Percentiles rank a stretch among this genome's conserved stretches.
These are phyloP conservation scores for Caenorhabditis becei DNA, from an alignment of 2,888 invertebrate species.

Conservation along the genomic window DNA sequence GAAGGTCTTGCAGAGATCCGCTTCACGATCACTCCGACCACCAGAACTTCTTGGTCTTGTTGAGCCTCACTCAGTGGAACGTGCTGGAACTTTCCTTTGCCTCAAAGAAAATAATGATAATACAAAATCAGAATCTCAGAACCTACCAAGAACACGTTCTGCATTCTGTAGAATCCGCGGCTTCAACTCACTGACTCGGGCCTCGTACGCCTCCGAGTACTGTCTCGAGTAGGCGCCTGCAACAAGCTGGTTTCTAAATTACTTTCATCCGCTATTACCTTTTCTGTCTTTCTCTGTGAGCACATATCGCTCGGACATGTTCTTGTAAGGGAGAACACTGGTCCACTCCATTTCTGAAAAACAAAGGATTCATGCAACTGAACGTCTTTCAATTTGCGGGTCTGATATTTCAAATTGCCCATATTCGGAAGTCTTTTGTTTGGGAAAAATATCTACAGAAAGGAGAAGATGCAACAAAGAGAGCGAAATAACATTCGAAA, in stretches of 20 bases:
- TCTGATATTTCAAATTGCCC: too few relatives aligned
- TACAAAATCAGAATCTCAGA: slow-evolving; percentile 8
- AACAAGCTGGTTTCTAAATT: neutral
- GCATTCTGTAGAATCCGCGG: slow-evolving; percentile 59
- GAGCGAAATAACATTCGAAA: neutral
- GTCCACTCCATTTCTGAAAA: slow-evolving; percentile 22
- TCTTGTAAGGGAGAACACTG: slow-evolving; percentile 39
- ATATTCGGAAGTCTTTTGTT: too few relatives aligned
- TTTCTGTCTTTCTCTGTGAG: slow-evolving; percentile 54
- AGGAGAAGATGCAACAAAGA: neutral
- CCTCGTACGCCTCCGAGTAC: slow-evolving; percentile 64
- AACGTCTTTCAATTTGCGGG: too few relatives aligned
- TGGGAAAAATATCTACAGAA: neutral
- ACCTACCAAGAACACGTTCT: slow-evolving; percentile 54
- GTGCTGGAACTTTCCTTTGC: slow-evolving; percentile 49
- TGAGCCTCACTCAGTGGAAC: slow-evolving; percentile 48
- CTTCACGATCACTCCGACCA: slow-evolving; percentile 70
- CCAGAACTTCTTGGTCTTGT: slow-evolving; percentile 56
- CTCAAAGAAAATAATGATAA: slow-evolving; percentile 24
- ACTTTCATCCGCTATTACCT: too few relatives aligned
- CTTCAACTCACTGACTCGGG: slow-evolving; percentile 57
- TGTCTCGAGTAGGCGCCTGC: slow-evolving; percentile 62
- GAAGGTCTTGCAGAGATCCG: slow-evolving; percentile 63
- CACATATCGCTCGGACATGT: slow-evolving; percentile 44
- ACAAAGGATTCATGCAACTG: too few relatives aligned